Conservation (phyloP, 2,797 vertebrate genomes). For the Odontamblyopus rebecca region DNA sequence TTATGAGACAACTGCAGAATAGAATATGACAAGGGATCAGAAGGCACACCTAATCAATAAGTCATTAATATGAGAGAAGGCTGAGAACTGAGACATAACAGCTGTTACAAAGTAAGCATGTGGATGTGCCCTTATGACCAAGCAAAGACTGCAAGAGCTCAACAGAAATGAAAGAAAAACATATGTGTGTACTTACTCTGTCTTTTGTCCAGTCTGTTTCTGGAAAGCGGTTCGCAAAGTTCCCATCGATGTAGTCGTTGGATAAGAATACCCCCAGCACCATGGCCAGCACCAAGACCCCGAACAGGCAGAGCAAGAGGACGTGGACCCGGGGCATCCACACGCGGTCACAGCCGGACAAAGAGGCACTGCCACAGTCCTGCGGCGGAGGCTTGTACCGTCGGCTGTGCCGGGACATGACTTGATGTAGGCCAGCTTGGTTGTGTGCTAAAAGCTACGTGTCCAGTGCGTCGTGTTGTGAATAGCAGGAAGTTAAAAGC, state of each 20-base stretch:
- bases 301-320: slow-evolving; percentile 71
- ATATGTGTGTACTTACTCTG: slow-evolving; percentile 58
- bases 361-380: slow-evolving; percentile 36
- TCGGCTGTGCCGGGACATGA: slow-evolving; percentile 72
- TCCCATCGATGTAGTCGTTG: slow-evolving; percentile 44
- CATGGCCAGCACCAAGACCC: slow-evolving; percentile 68
- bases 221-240: slow-evolving; percentile 27
- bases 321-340: slow-evolving; percentile 61
- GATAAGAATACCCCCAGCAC: slow-evolving; percentile 74
- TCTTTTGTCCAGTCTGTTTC: slow-evolving; percentile 61
- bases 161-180: background rate
- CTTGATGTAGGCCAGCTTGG: background rate
- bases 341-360: slow-evolving; percentile 57
- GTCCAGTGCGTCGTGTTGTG: slow-evolving; percentile 30
- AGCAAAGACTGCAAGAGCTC: background rate
- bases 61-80: background rate
- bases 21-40: background rate
- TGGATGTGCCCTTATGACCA: background rate
- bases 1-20: slow-evolving; percentile 75
- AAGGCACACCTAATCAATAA: background rate
- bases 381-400: slow-evolving; percentile 66
- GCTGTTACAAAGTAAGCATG: background rate
- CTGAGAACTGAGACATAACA: background rate
- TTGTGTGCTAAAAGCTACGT: slow-evolving; percentile 50
- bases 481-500: slow-evolving; percentile 43